phyloP scores from a whole-genome alignment of 1,140 invertebrate genomes.

The Wiebesia pumilae region DNA sequence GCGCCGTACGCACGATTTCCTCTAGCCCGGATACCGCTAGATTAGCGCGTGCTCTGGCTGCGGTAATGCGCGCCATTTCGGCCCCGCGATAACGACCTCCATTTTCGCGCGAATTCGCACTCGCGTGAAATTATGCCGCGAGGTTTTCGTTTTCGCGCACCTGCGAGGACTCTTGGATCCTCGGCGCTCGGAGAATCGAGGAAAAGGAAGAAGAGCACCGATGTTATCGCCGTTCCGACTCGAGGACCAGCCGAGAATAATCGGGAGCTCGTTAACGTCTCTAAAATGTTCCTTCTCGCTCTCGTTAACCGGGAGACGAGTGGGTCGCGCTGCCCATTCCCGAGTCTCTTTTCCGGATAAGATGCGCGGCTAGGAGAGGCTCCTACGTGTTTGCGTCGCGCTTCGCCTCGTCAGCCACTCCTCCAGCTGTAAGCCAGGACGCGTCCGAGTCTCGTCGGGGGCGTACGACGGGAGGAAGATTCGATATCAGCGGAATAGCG shows the following conservation, averaged over 20 bases:
- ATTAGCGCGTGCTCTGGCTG: not conserved
- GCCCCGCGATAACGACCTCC: no score
- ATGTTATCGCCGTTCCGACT: not conserved
- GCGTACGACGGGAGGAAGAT: no score
- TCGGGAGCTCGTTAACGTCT: not conserved
- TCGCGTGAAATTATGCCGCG: no score
- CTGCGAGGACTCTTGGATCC: not conserved
- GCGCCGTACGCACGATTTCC: no score
- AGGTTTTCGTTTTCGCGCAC: not conserved
- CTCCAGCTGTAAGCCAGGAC: no score
- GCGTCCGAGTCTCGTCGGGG: no score
- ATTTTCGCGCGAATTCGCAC: no score
- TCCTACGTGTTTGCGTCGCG: no score
- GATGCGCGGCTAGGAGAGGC: not conserved
- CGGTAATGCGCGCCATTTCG: no score
- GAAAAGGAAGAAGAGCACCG: not conserved
- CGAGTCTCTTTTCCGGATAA: not conserved
- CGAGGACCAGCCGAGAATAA: not conserved
- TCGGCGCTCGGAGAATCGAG: not conserved
- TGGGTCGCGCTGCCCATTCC: not conserved
- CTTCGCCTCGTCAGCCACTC: no score
- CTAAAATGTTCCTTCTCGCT: slow-evolving; percentile 21
- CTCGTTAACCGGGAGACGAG: not conserved
- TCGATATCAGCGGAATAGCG: no score
- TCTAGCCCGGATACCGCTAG: no score